phyloP scores from a whole-genome alignment of 2,797 vertebrate species.

The Gephyroberyx darwinii region DNA sequence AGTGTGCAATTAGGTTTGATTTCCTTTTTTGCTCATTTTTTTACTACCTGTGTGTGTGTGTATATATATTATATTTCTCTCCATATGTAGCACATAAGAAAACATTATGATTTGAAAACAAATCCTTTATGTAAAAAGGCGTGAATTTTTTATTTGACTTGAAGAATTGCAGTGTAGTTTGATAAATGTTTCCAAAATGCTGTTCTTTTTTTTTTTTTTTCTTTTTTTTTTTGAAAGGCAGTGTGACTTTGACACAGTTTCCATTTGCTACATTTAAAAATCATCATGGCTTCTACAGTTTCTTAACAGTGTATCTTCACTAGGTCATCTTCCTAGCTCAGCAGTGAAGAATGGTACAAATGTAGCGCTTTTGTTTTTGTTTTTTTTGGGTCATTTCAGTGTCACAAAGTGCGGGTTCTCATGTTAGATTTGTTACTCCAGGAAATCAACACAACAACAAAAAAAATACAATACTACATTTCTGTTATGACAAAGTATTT shows the following conservation, averaged over 20 bases:
- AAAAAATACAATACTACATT: background rate
- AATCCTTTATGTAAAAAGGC: conserved; percentile 78
- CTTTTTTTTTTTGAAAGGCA: conserved; percentile 55
- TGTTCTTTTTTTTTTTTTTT: conserved; percentile 63
- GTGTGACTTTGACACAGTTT: conserved; percentile 56
- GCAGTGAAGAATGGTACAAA: conserved; percentile 80
- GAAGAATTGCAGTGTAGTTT: conserved; percentile 83
- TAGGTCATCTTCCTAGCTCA: conserved; percentile 64
- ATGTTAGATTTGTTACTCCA: conserved; percentile 30
- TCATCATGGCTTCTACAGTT: conserved; percentile 64
- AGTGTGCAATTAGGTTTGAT: conserved; percentile 95
- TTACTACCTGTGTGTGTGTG: conserved; percentile 86
- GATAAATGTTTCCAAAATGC: conserved; percentile 80
- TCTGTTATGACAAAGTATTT: conserved; percentile 11
- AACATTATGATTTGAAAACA: conserved; percentile 75
- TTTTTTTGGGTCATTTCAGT: conserved; percentile 39
- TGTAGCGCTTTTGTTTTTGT: conserved; percentile 52
- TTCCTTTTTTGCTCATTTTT: conserved; percentile 82
- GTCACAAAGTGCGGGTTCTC: conserved; percentile 51
- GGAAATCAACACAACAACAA: conserved; percentile 29
- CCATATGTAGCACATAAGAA: conserved; percentile 86
- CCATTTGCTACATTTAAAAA: conserved; percentile 65
- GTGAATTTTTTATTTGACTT: conserved; percentile 86
- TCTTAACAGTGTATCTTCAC: conserved; percentile 68
- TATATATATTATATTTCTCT: conserved; percentile 77